Evolutionary conservation across 2,888 invertebrate genomes (phyloP), one percentile per base, ranked within the genome.

Genomic region (Dynastes tityus): DNA sequence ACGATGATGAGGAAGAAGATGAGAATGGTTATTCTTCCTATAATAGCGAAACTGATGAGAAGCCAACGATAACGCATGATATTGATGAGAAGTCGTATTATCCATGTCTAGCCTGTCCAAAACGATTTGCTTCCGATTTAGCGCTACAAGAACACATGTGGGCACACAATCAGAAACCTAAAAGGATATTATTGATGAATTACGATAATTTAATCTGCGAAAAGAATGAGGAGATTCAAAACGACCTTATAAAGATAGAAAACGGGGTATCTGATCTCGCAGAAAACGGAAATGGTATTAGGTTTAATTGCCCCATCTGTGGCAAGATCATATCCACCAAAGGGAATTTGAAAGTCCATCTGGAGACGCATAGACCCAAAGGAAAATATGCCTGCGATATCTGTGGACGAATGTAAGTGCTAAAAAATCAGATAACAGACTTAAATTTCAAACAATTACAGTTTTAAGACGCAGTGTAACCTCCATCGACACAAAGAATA

Each of bases 331-430:
- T 93, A 86, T 91, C 92, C 45, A 91, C 91, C 13, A 93, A 93
- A 87, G 90, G 90, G 81, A 92, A 93, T 85, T 88, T 94, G 65
- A 91, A 93, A 85, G 89, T 90, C 71, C 94, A 94, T 87, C 87
- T 93, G 80, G 93, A 93, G 86, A 90, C 91, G 37, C 94, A 93
- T 85, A 90, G 91, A 84, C 91, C 91, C 79, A 91, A 90, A 85
- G 92, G 92, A 81, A 90, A 91, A 85, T 93, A 93, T 84, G 91
- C 89, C 70, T 92, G 92, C 84, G 91, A 92, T 84, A 90, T 92
- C 82, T 94, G 94, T 88, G 92, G 93, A 80, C 89, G 94, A 89
- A 90, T 91, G 94, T 94, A 88, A 91, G 92, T 90, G 82, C 71
- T 78, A 71, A 22, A 70, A 68, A 8, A 51, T 67, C 40, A 45